phyloP scores from a whole-genome alignment of 2,888 invertebrate genomes.

The Melinopterus prodromus region DNA sequence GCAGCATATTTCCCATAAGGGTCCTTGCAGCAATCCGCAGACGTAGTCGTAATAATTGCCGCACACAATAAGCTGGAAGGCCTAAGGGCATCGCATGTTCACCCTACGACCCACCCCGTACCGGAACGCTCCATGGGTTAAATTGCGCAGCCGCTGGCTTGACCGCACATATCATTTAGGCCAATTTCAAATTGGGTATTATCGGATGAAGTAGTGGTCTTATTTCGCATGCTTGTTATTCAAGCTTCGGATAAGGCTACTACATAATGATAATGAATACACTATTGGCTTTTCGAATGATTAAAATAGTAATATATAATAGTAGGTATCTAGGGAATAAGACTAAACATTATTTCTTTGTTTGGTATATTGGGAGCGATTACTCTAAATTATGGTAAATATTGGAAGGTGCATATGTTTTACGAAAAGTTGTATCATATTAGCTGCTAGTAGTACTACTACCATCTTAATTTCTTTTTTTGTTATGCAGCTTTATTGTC shows the following conservation, averaged over 20 bases:
- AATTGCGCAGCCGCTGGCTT: neutral
- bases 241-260: neutral
- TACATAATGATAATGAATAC: no score
- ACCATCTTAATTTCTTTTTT: no score
- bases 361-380: no score
- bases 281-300: no score
- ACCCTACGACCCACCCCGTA: neutral
- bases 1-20: neutral
- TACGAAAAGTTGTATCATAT: no score
- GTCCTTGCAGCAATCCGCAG: neutral
- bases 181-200: neutral
- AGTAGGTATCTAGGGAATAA: no score
- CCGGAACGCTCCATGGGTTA: neutral
- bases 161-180: neutral
- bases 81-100: neutral
- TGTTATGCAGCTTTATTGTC: no score
- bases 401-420: no score
- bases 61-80: neutral
- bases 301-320: no score
- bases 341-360: no score
- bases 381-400: no score
- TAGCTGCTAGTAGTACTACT: no score
- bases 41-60: neutral
- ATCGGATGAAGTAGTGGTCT: neutral
- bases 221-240: neutral